Conservation (phyloP, 2,888 invertebrate species). For the Plemyria rubiginata region DNA sequence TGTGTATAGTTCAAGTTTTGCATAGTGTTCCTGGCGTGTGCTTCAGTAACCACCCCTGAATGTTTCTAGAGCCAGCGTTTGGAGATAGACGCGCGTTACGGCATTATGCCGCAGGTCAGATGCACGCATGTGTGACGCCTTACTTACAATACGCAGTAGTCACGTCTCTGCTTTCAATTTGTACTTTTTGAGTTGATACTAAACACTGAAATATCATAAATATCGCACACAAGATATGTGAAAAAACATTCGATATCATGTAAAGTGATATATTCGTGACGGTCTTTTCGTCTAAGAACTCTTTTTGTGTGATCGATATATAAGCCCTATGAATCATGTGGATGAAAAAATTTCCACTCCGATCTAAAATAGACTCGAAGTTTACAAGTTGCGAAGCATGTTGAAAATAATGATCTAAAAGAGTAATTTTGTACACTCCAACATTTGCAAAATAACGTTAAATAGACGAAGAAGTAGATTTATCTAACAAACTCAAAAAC, state of each 20-base stretch:
- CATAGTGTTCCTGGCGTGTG: too few relatives aligned
- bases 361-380: conserved; percentile 10
- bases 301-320: not conserved
- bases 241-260: too few relatives aligned
- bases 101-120: conserved; percentile 93
- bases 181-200: conserved; percentile 22
- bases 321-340: not conserved
- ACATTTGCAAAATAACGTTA: conserved; percentile 19
- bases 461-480: conserved; percentile 18
- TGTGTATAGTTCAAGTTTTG: too few relatives aligned
- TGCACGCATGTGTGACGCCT: conserved; percentile 78
- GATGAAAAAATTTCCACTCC: not conserved
- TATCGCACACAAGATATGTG: too few relatives aligned
- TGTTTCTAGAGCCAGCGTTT: conserved; percentile 93
- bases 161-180: conserved; percentile 30
- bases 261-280: too few relatives aligned
- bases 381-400: conserved; percentile 23
- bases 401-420: conserved; percentile 27
- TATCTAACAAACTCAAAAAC: conserved; percentile 21
- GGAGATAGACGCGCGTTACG: conserved; percentile 96
- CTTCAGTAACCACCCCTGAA: conserved; percentile 27
- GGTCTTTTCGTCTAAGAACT: too few relatives aligned
- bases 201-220: not conserved
- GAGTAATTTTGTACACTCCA: conserved; percentile 31
- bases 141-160: conserved; percentile 47